Percentiles rank a stretch among this genome's conserved stretches.
Evolutionary conservation across 2,797 vertebrate species (phyloP).

Genomic region (Selene dorsalis): DNA sequence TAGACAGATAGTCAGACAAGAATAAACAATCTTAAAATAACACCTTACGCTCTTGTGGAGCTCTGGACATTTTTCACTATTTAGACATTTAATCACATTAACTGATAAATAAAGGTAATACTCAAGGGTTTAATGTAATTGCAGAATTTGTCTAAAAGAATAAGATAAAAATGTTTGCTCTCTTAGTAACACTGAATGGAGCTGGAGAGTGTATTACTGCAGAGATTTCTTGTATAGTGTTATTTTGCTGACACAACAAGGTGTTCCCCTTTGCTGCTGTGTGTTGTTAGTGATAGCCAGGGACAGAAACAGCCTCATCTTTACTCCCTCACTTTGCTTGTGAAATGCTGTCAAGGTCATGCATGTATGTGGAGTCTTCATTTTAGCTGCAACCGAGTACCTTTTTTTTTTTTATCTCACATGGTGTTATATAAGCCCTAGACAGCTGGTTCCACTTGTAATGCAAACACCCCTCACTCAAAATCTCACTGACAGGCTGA

Average conservation of each 20-base stretch:
- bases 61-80: background rate
- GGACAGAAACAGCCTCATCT: slow-evolving; percentile 51
- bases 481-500: slow-evolving; percentile 49
- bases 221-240: slow-evolving; percentile 42
- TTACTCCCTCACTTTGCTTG: slow-evolving; percentile 40
- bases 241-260: slow-evolving; percentile 63
- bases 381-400: slow-evolving; percentile 40
- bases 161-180: slow-evolving; percentile 15
- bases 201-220: slow-evolving; percentile 24
- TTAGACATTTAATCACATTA: background rate
- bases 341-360: slow-evolving; percentile 40
- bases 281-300: slow-evolving; percentile 30
- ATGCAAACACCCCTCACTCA: slow-evolving; percentile 51
- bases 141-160: background rate
- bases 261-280: slow-evolving; percentile 42
- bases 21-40: no score
- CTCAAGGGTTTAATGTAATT: background rate
- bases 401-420: slow-evolving; percentile 58
- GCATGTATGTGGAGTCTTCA: slow-evolving; percentile 19
- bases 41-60: background rate
- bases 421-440: slow-evolving; percentile 59
- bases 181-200: background rate
- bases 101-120: background rate
- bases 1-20: background rate
- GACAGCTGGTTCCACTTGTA: slow-evolving; percentile 67